Conservation (phyloP, 2,797 vertebrate species). For the Lemur catta region DNA sequence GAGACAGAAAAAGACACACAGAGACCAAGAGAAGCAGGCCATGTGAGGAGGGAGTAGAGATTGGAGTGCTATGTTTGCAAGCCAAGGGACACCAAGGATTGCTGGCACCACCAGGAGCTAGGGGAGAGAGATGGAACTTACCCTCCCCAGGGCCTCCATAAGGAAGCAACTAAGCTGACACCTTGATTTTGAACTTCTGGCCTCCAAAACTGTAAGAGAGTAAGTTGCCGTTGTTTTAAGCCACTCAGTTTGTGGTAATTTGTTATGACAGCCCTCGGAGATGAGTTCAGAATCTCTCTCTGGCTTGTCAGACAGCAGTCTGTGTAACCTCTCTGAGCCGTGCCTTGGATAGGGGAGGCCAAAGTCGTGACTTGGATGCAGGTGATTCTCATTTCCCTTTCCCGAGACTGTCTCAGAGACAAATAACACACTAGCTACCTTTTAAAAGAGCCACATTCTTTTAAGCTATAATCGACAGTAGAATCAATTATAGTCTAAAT, state of each 20-base stretch:
- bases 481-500: constrained; percentile 1
- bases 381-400: not conserved
- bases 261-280: not conserved
- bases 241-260: not conserved
- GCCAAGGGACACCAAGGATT: not conserved
- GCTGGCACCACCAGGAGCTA: not conserved
- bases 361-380: not conserved
- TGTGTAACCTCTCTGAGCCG: not conserved
- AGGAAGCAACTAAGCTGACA: not conserved
- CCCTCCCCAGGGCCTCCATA: not conserved
- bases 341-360: not conserved
- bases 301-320: not conserved
- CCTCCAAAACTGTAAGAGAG: not conserved
- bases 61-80: not conserved
- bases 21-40: not conserved
- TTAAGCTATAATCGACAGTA: not conserved
- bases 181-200: not conserved
- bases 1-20: too few relatives aligned
- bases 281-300: not conserved
- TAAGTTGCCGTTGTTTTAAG: not conserved
- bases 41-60: not conserved
- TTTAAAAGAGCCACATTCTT: not conserved
- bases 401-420: not conserved
- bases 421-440: not conserved
- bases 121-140: not conserved